Evolutionary conservation across 2,113 vertebrate genomes (phyloP).

Genomic region (Thalassarche chlororhynchos): DNA sequence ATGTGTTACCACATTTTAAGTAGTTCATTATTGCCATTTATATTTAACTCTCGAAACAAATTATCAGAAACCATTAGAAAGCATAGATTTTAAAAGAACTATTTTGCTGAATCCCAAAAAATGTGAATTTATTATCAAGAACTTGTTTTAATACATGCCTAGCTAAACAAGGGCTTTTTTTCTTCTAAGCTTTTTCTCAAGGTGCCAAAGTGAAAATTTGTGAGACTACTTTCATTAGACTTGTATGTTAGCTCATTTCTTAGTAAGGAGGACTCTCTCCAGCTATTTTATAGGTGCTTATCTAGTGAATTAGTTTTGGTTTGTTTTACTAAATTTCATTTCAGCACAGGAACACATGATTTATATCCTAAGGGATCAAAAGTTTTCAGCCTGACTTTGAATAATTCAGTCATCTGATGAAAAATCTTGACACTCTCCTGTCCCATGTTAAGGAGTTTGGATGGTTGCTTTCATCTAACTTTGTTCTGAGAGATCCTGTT

Average conservation of each 20-base stretch:
- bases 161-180: not conserved
- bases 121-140: not conserved
- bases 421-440: not conserved
- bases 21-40: not conserved
- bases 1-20: not conserved
- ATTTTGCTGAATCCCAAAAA: slow-evolving; percentile 29
- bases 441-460: not conserved
- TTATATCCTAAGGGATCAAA: not conserved
- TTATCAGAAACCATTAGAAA: slow-evolving; percentile 21
- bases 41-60: slow-evolving; percentile 25
- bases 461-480: not conserved
- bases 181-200: not conserved
- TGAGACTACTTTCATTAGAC: slow-evolving; percentile 23
- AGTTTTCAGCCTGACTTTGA: not conserved
- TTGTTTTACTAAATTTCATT: not conserved
- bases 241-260: slow-evolving; percentile 28
- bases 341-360: not conserved
- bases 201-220: not conserved
- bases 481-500: not conserved
- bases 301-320: not conserved
- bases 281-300: not conserved
- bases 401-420: not conserved
- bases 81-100: not conserved
- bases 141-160: not conserved
- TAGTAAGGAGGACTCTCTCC: not conserved